These are phyloP conservation scores for Tetramorium simillimum DNA, from an alignment of 1,140 invertebrate genomes.

Conservation along the genomic window DNA sequence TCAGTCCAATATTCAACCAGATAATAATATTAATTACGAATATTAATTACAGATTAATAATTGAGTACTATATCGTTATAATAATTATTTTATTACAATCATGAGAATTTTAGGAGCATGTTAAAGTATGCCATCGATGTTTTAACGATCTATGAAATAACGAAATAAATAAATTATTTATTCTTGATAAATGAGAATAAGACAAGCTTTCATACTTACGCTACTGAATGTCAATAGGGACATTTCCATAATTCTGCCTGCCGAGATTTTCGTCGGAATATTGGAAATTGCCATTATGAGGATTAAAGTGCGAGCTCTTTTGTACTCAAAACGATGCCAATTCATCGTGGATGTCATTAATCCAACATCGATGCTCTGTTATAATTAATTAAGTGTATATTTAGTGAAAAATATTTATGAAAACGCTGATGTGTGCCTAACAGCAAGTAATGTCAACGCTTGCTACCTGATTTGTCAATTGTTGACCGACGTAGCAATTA, in stretches of 20 bases:
- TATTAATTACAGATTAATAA: not conserved
- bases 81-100: not conserved
- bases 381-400: not conserved
- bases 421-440: not conserved
- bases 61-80: not conserved
- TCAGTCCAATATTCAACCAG: not conserved
- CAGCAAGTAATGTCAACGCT: not conserved
- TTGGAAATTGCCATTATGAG: conserved; percentile 73
- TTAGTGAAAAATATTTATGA: not conserved
- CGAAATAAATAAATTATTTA: not conserved
- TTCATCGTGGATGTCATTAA: conserved; percentile 46
- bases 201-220: conserved; percentile 58
- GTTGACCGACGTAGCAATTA: conserved; percentile 73
- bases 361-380: conserved; percentile 64
- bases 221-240: conserved; percentile 70
- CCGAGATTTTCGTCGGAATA: conserved; percentile 65
- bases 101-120: conserved; percentile 45
- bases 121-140: conserved; percentile 67
- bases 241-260: conserved; percentile 67
- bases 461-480: conserved; percentile 68
- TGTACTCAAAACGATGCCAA: conserved; percentile 64
- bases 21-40: no score
- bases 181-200: not conserved
- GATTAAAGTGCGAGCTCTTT: conserved; percentile 63
- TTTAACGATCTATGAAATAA: conserved; percentile 47